A percentile compares a stretch with the other conserved stretches of the same genome.
These are phyloP conservation scores for Epinotia nisella DNA, from an alignment of 2,888 invertebrate genomes.

Conservation along the genomic window DNA sequence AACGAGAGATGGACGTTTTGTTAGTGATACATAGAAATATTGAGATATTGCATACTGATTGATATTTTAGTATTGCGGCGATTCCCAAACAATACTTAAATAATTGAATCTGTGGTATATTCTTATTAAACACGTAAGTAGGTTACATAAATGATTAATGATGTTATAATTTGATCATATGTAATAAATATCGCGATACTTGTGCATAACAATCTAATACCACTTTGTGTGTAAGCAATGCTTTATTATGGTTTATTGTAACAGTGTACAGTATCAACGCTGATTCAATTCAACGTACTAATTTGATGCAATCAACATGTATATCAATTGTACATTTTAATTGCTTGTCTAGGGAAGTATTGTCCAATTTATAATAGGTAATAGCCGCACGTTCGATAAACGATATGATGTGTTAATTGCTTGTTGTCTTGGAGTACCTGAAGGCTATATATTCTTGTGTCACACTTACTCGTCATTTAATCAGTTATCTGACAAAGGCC, in stretches of 20 bases:
- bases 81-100: neutral
- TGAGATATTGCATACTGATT: neutral
- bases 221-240: slow-evolving; percentile 8
- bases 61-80: neutral
- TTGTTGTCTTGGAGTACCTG: slow-evolving; percentile 36
- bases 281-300: slow-evolving; percentile 39
- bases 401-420: slow-evolving; percentile 39
- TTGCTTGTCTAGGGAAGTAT: slow-evolving; percentile 38
- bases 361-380: slow-evolving; percentile 35
- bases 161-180: slow-evolving; percentile 22
- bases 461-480: slow-evolving; percentile 35
- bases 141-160: slow-evolving; percentile 32
- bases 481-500: slow-evolving; percentile 39
- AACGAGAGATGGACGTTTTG: neutral
- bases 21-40: neutral
- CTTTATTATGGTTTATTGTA: slow-evolving; percentile 36
- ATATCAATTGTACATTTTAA: slow-evolving; percentile 32
- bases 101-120: neutral
- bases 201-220: slow-evolving; percentile 17
- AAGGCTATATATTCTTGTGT: slow-evolving; percentile 25
- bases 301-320: slow-evolving; percentile 35
- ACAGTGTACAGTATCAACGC: slow-evolving; percentile 18
- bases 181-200: slow-evolving; percentile 19
- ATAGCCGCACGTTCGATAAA: slow-evolving; percentile 29
- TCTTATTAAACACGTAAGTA: neutral